phyloP scores from a whole-genome alignment of 2,888 invertebrate species.

The Petrolisthes cinctipes region DNA sequence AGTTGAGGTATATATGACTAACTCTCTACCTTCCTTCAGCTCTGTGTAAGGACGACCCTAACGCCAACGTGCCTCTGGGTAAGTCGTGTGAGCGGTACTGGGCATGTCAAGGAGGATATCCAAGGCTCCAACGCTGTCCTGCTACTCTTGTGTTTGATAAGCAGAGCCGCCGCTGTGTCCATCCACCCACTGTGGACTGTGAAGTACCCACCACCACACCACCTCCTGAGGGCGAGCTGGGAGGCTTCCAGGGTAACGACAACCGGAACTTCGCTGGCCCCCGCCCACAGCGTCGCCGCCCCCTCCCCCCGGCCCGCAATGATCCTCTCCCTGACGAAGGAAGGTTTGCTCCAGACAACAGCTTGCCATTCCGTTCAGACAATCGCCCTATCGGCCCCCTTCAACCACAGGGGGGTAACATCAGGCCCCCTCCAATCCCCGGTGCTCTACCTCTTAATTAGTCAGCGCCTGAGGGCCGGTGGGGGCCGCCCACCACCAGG shows the following conservation, averaged over 20 bases:
- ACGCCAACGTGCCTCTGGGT: constrained; percentile 90
- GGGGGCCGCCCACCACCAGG: constrained; percentile 14
- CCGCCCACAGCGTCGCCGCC: constrained; percentile 43
- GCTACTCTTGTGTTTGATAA: constrained; percentile 91
- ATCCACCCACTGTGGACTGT: constrained; percentile 90
- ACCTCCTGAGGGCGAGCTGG: constrained; percentile 70
- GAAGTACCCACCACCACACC: constrained; percentile 85
- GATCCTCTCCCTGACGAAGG: constrained; percentile 32
- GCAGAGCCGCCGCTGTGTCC: constrained; percentile 85
- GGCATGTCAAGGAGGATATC: constrained; percentile 94
- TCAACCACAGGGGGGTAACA: constrained; percentile 33
- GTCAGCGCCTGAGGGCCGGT: constrained; percentile 22
- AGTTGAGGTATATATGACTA: no score
- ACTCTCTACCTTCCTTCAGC: constrained; percentile 74
- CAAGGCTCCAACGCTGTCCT: constrained; percentile 88
- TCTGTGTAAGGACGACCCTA: constrained; percentile 89
- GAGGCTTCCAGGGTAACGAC: neutral
- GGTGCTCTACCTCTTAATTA: constrained; percentile 56
- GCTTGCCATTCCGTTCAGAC: constrained; percentile 19
- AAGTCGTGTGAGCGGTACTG: constrained; percentile 94
- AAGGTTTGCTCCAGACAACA: constrained; percentile 33
- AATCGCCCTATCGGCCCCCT: constrained; percentile 11
- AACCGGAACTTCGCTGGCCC: neutral
- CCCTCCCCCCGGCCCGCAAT: neutral
- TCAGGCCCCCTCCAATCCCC: constrained; percentile 56